Evolutionary conservation across 2,797 vertebrate genomes (phyloP).

Genomic region (Dendrocincla fuliginosa): DNA sequence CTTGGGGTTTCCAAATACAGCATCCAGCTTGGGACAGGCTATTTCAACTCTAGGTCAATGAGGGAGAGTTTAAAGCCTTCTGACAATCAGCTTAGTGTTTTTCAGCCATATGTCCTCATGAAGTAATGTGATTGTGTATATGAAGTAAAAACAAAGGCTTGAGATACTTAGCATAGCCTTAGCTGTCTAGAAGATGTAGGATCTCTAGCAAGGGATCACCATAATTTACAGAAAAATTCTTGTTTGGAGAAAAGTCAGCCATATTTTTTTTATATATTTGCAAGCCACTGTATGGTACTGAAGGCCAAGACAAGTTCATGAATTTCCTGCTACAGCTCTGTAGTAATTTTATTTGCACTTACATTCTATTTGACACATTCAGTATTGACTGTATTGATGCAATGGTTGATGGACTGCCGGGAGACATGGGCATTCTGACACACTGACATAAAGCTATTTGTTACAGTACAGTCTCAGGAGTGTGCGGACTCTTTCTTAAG

Average conservation of each 20-base stretch:
- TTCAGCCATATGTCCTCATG: neutral
- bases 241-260: neutral
- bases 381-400: neutral
- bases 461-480: neutral
- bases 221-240: neutral
- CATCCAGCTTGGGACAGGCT: neutral
- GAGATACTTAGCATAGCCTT: neutral
- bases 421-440: neutral
- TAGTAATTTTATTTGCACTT: neutral
- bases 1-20: neutral
- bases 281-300: neutral
- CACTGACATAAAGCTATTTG: neutral
- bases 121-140: neutral
- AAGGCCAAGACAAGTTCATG: neutral
- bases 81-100: conserved; percentile 9
- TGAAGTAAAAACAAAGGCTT: neutral
- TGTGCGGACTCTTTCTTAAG: neutral
- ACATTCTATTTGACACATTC: neutral
- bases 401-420: neutral
- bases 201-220: neutral
- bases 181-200: neutral
- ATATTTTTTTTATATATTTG: neutral
- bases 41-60: neutral
- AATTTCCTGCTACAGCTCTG: neutral
- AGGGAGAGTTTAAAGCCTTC: conserved; percentile 4